These are phyloP conservation scores for Ceramica pisi DNA, from an alignment of 2,888 invertebrate genomes.

Conservation along the genomic window DNA sequence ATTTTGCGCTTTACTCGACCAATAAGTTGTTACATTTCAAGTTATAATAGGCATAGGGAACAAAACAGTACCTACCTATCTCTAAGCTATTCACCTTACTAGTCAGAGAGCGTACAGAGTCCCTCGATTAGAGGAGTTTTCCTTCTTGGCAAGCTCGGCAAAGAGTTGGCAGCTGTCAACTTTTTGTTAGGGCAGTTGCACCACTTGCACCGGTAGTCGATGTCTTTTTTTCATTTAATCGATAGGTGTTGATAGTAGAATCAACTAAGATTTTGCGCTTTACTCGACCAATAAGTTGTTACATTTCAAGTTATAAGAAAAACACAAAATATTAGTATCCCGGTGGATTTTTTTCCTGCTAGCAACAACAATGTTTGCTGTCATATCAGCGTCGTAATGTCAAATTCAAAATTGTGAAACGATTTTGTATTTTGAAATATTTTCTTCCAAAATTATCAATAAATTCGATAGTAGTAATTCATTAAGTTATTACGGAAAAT, in stretches of 20 bases:
- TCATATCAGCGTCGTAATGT: conserved; percentile 17
- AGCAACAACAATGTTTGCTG: not conserved
- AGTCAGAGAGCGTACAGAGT: too few relatives aligned
- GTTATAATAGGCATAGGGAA: too few relatives aligned
- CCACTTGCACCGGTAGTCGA: too few relatives aligned
- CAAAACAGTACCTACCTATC: too few relatives aligned
- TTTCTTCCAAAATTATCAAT: not conserved
- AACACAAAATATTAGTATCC: not conserved
- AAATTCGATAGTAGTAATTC: not conserved
- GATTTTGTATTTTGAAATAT: conserved; percentile 36
- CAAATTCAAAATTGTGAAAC: conserved; percentile 58
- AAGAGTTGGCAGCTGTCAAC: not conserved
- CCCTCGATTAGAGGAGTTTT: not conserved
- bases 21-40: too few relatives aligned
- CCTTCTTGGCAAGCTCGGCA: not conserved
- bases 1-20: not conserved
- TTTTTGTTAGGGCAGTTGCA: not conserved
- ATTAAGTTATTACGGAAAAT: not conserved
- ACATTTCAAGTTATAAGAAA: too few relatives aligned
- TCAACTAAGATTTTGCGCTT: not conserved
- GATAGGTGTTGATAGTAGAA: not conserved
- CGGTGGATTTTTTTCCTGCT: conserved; percentile 3
- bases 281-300: not conserved
- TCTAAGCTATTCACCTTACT: too few relatives aligned
- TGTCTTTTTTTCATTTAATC: too few relatives aligned